phyloP scores from a whole-genome alignment of 2,797 vertebrate species.

The Gadopsis bispinosus region DNA sequence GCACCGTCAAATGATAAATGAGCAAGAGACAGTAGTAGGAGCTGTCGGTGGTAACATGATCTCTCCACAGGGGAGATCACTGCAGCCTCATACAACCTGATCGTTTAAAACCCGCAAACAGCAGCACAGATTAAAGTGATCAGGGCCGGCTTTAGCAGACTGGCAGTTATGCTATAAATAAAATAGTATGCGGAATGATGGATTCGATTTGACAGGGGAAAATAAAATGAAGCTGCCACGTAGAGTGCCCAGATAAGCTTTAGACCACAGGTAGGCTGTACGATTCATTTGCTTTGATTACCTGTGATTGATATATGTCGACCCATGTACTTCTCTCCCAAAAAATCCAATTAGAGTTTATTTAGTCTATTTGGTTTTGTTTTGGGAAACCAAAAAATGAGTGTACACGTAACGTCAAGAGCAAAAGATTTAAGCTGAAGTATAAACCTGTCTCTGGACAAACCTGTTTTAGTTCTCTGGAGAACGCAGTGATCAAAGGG shows the following conservation, averaged over 20 bases:
- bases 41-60: conserved; percentile 49
- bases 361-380: conserved; percentile 48
- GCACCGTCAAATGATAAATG: conserved; percentile 49
- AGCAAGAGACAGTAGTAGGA: conserved; percentile 35
- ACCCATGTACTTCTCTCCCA: not conserved
- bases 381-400: conserved; percentile 38
- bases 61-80: conserved; percentile 40
- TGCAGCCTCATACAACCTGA: conserved; percentile 47
- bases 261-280: conserved; percentile 15
- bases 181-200: conserved; percentile 36
- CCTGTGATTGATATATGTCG: conserved; percentile 9
- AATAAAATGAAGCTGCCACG: conserved; percentile 45
- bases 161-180: conserved; percentile 50
- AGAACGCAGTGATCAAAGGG: conserved; percentile 60
- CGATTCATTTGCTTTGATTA: conserved; percentile 18
- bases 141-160: conserved; percentile 58
- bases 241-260: conserved; percentile 26
- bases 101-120: conserved; percentile 67
- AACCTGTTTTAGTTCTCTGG: conserved; percentile 57
- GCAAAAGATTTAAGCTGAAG: conserved; percentile 59
- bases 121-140: conserved; percentile 65
- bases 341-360: conserved; percentile 24
- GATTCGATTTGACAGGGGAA: conserved; percentile 51
- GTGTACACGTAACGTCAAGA: conserved; percentile 34
- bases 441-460: conserved; percentile 63